These are phyloP conservation scores for Nasonia giraulti DNA, from an alignment of 1,140 invertebrate species.

Conservation along the genomic window DNA sequence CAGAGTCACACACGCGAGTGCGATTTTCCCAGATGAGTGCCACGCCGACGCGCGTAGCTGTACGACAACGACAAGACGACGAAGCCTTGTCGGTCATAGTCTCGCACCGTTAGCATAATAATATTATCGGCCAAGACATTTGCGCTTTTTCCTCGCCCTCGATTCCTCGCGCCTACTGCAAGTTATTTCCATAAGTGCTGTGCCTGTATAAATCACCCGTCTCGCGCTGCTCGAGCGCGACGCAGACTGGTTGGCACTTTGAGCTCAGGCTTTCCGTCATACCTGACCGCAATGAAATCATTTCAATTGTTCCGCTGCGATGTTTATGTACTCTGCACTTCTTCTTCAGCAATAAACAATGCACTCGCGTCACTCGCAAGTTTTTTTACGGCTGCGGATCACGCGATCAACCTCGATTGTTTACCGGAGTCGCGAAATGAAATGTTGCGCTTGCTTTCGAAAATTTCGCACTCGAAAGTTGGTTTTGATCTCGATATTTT, in stretches of 20 bases:
- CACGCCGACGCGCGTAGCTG: background rate
- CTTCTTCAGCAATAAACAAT: slow-evolving; percentile 14
- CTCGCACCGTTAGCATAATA: slow-evolving; percentile 39
- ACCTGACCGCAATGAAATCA: slow-evolving; percentile 44
- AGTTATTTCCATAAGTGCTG: slow-evolving; percentile 49
- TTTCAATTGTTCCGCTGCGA: slow-evolving; percentile 44
- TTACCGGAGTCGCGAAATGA: too few relatives aligned
- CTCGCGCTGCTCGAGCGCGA: slow-evolving; percentile 11
- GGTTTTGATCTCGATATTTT: too few relatives aligned
- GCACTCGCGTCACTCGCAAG: background rate
- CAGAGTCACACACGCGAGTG: background rate
- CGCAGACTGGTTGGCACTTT: background rate
- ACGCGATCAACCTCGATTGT: background rate
- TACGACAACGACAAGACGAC: background rate
- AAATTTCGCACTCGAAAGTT: too few relatives aligned
- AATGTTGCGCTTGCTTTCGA: too few relatives aligned
- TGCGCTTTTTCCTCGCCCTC: slow-evolving; percentile 40
- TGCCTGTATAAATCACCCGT: slow-evolving; percentile 45
- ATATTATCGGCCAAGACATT: slow-evolving; percentile 48
- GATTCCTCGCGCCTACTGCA: slow-evolving; percentile 36
- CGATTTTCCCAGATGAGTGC: background rate
- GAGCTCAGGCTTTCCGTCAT: slow-evolving; percentile 31
- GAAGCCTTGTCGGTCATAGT: background rate
- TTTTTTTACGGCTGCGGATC: background rate
- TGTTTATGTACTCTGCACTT: background rate